Conservation (phyloP, 2,113 vertebrate species). For the Petrocephalus zakoni region DNA sequence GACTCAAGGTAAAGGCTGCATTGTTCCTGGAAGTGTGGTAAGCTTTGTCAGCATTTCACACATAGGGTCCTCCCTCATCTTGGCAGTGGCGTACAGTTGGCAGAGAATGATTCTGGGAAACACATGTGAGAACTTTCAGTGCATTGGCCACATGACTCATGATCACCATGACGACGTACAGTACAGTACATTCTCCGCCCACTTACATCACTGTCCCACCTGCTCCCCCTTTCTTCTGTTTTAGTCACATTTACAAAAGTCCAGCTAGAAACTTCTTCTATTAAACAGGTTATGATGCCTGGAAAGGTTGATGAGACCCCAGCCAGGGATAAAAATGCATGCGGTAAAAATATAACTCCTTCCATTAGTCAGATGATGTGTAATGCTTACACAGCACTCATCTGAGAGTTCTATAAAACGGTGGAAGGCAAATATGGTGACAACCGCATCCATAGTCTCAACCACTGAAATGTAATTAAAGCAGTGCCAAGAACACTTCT, state of each 20-base stretch:
- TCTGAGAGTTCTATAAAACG: background rate
- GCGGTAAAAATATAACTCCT: background rate
- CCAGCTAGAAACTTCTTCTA: background rate
- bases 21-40: conserved; percentile 8
- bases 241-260: background rate
- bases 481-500: background rate
- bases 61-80: background rate
- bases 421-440: background rate
- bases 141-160: background rate
- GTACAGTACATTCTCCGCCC: background rate
- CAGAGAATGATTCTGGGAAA: background rate
- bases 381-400: background rate
- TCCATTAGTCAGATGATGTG: background rate
- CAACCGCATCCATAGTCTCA: background rate
- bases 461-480: background rate
- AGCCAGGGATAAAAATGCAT: background rate
- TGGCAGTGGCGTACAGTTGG: background rate
- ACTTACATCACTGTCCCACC: background rate
- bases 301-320: conserved; percentile 4
- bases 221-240: background rate
- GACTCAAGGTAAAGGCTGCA: background rate
- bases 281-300: background rate
- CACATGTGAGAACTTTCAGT: background rate
- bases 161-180: conserved; percentile 3
- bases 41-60: background rate